Percentiles rank a stretch among this genome's conserved stretches.
Conservation (phyloP, 2,113 vertebrate genomes). For the Hyla sarda region DNA sequence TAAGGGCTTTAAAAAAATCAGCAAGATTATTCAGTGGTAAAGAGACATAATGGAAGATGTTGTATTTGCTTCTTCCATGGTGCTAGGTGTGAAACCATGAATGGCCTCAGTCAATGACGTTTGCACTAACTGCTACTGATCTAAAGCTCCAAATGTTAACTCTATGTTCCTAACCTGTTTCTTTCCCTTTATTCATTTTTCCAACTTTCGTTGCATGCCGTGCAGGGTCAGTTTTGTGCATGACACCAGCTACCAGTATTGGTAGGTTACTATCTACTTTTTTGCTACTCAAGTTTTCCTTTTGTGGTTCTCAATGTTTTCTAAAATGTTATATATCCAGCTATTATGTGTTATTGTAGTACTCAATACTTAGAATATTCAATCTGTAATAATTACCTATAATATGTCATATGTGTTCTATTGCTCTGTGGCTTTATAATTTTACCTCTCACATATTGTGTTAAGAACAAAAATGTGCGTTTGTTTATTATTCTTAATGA, state of each 20-base stretch:
- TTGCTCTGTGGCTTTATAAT: constrained; percentile 46
- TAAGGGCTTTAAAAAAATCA: no score
- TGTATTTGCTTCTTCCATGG: not conserved
- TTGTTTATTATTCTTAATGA: constrained; percentile 70
- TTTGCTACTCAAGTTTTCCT: constrained; percentile 68
- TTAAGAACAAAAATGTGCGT: constrained; percentile 54
- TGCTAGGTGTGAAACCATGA: constrained; percentile 66
- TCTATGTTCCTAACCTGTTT: constrained; percentile 87
- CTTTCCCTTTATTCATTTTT: constrained; percentile 84
- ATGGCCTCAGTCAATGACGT: constrained; percentile 72
- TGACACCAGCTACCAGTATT: constrained; percentile 99
- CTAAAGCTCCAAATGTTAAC: constrained; percentile 83
- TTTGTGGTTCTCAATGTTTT: constrained; percentile 58
- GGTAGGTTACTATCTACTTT: constrained; percentile 95
- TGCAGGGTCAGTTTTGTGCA: constrained; percentile 99
- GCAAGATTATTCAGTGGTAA: no score
- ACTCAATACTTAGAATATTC: constrained; percentile 29
- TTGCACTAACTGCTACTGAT: constrained; percentile 76
- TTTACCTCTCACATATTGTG: constrained; percentile 4
- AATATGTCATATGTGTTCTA: constrained; percentile 19
- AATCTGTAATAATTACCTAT: constrained; percentile 29
- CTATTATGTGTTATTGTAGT: constrained; percentile 35
- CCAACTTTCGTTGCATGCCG: constrained; percentile 87
- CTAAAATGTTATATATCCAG: constrained; percentile 35
- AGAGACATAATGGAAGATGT: not conserved